Percentiles rank a stretch among this genome's conserved stretches.
These are phyloP conservation scores for Piscicola geometra DNA, from an alignment of 2,888 invertebrate species.

Conservation along the genomic window DNA sequence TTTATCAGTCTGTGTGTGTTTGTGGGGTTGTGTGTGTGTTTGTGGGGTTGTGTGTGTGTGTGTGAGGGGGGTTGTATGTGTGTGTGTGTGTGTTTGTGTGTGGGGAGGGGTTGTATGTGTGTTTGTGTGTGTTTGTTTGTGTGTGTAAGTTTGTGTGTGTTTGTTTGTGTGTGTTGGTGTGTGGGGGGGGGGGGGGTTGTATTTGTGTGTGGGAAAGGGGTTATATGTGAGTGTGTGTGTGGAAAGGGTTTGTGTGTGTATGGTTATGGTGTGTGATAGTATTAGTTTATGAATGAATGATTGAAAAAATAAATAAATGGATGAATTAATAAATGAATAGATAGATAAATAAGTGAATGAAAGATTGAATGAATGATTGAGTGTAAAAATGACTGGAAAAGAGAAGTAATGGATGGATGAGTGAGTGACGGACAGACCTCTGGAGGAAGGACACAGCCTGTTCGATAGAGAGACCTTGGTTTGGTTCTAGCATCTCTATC, in stretches of 20 bases:
- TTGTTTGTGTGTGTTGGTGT: too few relatives aligned
- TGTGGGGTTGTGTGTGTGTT: background rate
- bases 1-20: constrained; percentile 72
- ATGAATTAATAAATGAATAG: background rate
- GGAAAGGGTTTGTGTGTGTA: too few relatives aligned
- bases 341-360: background rate
- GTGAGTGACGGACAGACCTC: constrained; percentile 36
- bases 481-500: constrained; percentile 93
- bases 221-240: too few relatives aligned
- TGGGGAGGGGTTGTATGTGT: too few relatives aligned
- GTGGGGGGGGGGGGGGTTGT: too few relatives aligned
- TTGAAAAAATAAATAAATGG: background rate
- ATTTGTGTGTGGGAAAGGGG: too few relatives aligned
- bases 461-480: constrained; percentile 96
- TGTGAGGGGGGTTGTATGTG: too few relatives aligned
- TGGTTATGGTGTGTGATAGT: too few relatives aligned
- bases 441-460: constrained; percentile 97
- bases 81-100: too few relatives aligned
- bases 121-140: too few relatives aligned
- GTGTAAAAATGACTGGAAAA: background rate
- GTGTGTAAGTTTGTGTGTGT: too few relatives aligned
- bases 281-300: background rate
- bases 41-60: background rate
- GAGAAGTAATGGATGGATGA: background rate
- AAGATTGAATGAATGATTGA: background rate